Percentiles rank a stretch among this genome's conserved stretches.
Conservation (phyloP, 2,113 vertebrate genomes). For the Leucopsar rothschildi region DNA sequence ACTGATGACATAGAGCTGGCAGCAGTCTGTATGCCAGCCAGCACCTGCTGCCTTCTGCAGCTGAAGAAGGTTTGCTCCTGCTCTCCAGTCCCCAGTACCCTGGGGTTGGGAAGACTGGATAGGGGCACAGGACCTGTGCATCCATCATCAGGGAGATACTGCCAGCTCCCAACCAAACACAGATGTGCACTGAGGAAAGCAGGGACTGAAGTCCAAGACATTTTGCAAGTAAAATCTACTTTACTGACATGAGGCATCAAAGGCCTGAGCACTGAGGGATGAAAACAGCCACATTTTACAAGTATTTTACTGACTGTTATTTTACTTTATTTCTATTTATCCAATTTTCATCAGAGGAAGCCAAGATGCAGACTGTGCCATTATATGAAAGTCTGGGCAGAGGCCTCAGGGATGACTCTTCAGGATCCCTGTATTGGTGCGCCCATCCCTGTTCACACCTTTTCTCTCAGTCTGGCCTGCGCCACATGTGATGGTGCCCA, state of each 20-base stretch:
- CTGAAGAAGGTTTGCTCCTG: background rate
- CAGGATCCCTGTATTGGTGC: background rate
- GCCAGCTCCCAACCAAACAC: background rate
- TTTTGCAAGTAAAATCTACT: background rate
- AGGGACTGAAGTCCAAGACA: background rate
- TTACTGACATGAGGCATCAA: background rate
- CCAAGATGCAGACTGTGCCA: background rate
- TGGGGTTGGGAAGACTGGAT: background rate
- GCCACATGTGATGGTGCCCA: background rate
- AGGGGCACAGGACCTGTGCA: background rate
- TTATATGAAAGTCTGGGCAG: background rate
- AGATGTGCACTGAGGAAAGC: background rate
- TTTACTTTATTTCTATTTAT: background rate
- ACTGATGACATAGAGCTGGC: background rate
- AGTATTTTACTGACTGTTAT: background rate
- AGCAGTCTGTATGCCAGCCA: background rate
- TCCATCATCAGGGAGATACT: background rate
- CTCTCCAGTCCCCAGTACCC: background rate
- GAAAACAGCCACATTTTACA: background rate
- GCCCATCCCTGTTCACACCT: background rate
- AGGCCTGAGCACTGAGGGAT: background rate
- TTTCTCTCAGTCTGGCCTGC: background rate
- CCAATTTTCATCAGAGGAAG: background rate
- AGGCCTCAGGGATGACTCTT: background rate
- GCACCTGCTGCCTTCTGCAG: fast-evolving